Conservation (phyloP, 2,797 vertebrate genomes). For the Salarias fasciatus region DNA sequence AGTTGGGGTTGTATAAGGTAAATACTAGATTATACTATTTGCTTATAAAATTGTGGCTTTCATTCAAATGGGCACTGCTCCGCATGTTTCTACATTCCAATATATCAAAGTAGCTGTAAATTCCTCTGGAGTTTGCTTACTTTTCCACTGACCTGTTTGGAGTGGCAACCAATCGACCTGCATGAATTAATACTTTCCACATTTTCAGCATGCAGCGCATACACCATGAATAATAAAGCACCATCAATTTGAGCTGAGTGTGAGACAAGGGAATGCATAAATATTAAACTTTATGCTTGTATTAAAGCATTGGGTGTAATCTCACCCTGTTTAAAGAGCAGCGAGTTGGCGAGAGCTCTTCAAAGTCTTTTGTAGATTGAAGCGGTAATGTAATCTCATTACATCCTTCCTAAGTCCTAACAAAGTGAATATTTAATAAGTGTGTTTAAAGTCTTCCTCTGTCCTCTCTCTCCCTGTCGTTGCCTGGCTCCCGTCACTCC, state of each 20-base stretch:
- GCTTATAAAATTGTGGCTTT: too few species aligned
- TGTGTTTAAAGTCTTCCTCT: conserved; percentile 32
- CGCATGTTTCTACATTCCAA: too few species aligned
- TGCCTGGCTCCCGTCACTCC: neutral
- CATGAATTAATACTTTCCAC: conserved; percentile 14
- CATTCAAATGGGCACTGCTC: too few species aligned
- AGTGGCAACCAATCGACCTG: conserved; percentile 8
- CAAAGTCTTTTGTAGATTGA: conserved; percentile 24
- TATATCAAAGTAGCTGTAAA: too few species aligned
- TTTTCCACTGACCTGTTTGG: too few species aligned
- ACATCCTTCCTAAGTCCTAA: conserved; percentile 16
- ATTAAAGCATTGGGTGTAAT: conserved; percentile 32
- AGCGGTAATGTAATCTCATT: conserved; percentile 43
- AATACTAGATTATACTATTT: too few species aligned
- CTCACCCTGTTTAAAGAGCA: conserved; percentile 23
- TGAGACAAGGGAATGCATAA: conserved; percentile 3
- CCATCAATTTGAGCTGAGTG: neutral
- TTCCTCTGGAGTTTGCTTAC: too few species aligned
- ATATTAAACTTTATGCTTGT: conserved; percentile 20
- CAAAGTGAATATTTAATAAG: conserved; percentile 29
- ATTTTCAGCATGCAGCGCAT: conserved; percentile 16
- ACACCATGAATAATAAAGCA: conserved; percentile 29
- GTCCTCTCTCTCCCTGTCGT: conserved; percentile 1
- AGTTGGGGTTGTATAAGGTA: too few species aligned
- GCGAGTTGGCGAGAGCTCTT: conserved; percentile 16